Base-by-base conservation (phyloP, 2,113 vertebrate genomes). In the Oncorhynchus tshawytscha region DNA sequence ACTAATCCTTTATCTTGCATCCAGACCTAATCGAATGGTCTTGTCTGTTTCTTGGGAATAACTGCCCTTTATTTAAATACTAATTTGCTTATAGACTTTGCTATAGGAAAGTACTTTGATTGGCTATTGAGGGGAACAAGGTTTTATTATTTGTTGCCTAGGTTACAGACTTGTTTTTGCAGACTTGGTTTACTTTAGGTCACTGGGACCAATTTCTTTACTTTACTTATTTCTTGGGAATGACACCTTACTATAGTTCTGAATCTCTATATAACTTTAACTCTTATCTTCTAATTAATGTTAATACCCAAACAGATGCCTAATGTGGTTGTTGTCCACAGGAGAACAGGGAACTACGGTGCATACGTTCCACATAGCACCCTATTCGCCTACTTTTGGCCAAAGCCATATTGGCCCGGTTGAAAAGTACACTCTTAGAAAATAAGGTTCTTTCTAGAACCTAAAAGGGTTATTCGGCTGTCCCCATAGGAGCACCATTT, bases 111-210 rank as follows among this genome's bases (percentile, higher is more conserved):
- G 67, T 25, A 51, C 49, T 77, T 25, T 29, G 2, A 45, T 70
- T 70, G 70, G 80, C 49, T 62, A 74, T 69, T 73, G n/a, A 77
- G 51, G 72, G 13, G 22, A 70, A 39, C 13, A 9, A 62, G 7
- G 5, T 67, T 16, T 20, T 54, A 54, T 18, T 45, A 11, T 11
- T 11, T 45, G 24, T 25, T 66, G 34, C 79, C 57, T 20, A 62
- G 64, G 80, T 82, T 74, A 85, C 73, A 81, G 51, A 67, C 39
- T 73, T 85, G 82, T 87, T 88, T 87, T 88, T 89, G 92, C 89
- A 91, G 90, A 92, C 91, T 91, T 88, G 82, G 91, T 91, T 92
- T 90, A 85, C 78, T 78, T 76, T 62, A 84, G 85, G 86, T 85
- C 84, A 73, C 69, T 74, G 39, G 83, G 86, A 69, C 85, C 78